Conservation (phyloP, 2,113 vertebrate species). For the Fregetta grallaria region DNA sequence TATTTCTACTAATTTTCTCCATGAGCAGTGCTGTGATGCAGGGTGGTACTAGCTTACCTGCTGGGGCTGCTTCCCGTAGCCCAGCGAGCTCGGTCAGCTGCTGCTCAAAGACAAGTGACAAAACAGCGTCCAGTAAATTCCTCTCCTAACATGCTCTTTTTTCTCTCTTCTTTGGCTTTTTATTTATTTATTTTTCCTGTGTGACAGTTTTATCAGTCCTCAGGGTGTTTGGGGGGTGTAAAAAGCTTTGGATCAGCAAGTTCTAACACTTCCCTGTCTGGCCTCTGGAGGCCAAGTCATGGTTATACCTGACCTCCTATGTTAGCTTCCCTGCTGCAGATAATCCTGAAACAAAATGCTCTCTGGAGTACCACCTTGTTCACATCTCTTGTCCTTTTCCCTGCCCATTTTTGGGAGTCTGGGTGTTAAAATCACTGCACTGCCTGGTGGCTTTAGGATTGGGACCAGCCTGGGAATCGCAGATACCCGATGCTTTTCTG, state of each 20-base stretch:
- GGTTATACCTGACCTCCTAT: neutral
- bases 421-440: neutral
- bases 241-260: neutral
- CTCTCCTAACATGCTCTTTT: neutral
- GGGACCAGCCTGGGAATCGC: neutral
- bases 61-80: neutral
- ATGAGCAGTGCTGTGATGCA: neutral
- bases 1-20: neutral
- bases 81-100: neutral
- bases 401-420: neutral
- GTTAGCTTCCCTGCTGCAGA: neutral
- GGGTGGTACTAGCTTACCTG: neutral
- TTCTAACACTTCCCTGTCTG: neutral
- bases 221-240: neutral
- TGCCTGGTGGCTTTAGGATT: neutral
- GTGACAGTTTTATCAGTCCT: neutral
- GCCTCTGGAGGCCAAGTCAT: neutral
- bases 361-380: neutral
- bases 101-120: neutral
- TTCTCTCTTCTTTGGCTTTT: neutral
- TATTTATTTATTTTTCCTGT: neutral
- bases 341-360: neutral
- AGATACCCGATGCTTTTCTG: neutral
- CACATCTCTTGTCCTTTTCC: neutral
- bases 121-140: neutral